phyloP scores from a whole-genome alignment of 2,888 invertebrate species.

The Eupeodes luniger region DNA sequence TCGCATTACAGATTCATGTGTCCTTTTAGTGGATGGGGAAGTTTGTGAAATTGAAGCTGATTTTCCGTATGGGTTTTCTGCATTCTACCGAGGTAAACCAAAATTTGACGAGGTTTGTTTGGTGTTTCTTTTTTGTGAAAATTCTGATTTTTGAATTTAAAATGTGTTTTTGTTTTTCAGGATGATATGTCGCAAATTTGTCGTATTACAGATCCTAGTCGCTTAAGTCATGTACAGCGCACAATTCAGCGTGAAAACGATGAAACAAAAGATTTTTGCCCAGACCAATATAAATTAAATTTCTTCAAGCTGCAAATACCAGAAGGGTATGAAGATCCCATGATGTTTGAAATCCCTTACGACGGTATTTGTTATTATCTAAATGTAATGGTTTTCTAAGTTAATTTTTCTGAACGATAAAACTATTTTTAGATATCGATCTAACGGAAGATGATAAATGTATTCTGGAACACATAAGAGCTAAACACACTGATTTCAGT shows the following conservation, averaged over 20 bases:
- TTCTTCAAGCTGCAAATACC: conserved; percentile 82
- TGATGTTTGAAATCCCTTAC: conserved; percentile 80
- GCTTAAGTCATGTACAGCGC: conserved; percentile 80
- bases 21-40: conserved; percentile 80
- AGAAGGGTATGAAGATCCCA: conserved; percentile 82
- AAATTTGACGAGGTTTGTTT: conserved; percentile 76
- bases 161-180: conserved; percentile 60
- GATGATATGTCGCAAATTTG: conserved; percentile 77
- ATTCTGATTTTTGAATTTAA: neutral
- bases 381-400: neutral
- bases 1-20: conserved; percentile 82
- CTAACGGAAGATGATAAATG: conserved; percentile 80
- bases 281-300: conserved; percentile 82
- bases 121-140: conserved; percentile 29
- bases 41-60: conserved; percentile 78
- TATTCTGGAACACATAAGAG: conserved; percentile 80
- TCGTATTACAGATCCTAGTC: conserved; percentile 80
- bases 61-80: conserved; percentile 81
- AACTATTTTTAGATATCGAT: conserved; percentile 76
- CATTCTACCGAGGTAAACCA: conserved; percentile 78
- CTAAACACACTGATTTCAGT: conserved; percentile 71
- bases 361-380: conserved; percentile 76
- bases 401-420: neutral
- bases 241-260: conserved; percentile 80
- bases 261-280: conserved; percentile 81